Evolutionary conservation across 2,888 invertebrate species (phyloP).

Genomic region (Melanchra persicariae): DNA sequence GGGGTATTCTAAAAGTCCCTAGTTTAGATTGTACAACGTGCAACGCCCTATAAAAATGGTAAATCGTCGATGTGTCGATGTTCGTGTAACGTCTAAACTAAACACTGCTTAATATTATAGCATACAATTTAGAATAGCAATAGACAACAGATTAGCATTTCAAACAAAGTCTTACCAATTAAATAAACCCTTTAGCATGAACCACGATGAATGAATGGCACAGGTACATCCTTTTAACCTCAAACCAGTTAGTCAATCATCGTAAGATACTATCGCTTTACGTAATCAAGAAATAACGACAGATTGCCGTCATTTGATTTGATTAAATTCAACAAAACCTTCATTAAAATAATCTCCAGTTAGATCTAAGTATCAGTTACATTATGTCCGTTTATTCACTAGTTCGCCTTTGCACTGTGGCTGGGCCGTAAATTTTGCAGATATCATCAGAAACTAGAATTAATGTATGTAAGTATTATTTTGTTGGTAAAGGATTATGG

Average conservation of each 20-base stretch:
- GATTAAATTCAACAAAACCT: slow-evolving; percentile 66
- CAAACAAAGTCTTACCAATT: slow-evolving; percentile 21
- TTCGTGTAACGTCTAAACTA: not conserved
- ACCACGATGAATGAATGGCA: slow-evolving; percentile 12
- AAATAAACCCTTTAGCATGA: slow-evolving; percentile 17
- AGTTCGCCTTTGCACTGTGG: slow-evolving; percentile 65
- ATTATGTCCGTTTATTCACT: slow-evolving; percentile 64
- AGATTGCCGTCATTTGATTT: slow-evolving; percentile 59
- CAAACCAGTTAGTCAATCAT: slow-evolving; percentile 49
- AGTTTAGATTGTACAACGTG: too few species aligned
- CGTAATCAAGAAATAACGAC: slow-evolving; percentile 59
- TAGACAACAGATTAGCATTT: slow-evolving; percentile 12
- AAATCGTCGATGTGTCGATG: too few species aligned
- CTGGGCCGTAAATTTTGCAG: slow-evolving; percentile 60
- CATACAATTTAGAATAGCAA: slow-evolving; percentile 13
- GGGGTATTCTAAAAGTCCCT: too few species aligned
- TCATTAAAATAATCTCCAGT: slow-evolving; percentile 68
- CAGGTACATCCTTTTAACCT: slow-evolving; percentile 38
- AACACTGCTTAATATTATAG: not conserved
- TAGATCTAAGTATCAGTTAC: slow-evolving; percentile 63
- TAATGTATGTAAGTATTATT: slow-evolving; percentile 57
- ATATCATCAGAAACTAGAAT: slow-evolving; percentile 63
- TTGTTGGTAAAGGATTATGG: slow-evolving; percentile 60
- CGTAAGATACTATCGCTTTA: slow-evolving; percentile 58
- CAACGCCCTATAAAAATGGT: too few species aligned